Base-by-base conservation (phyloP, 2,888 invertebrate genomes). In the Diaprepes abbreviatus region DNA sequence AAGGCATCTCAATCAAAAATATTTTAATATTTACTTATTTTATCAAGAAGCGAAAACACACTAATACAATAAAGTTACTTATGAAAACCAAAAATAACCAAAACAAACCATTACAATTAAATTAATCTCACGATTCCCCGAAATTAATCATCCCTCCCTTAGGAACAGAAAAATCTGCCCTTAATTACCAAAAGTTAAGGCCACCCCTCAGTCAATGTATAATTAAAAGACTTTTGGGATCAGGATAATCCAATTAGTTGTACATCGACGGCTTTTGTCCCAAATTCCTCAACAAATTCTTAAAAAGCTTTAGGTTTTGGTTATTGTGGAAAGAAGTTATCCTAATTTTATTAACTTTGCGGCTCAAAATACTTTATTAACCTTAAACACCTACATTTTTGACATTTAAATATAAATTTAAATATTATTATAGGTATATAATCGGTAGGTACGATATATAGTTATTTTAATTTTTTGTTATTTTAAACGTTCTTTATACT, bases 161-260 rank as follows among this genome's bases (percentile, higher is more conserved):
- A 24, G 9, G 24, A 12, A 12, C 45, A 45, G 28, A 21, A 45
- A 45, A 17, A 21, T 24, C 19, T 45, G 24, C 9, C 45, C 12
- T 60, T 55, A 57, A 66, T 70, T 70, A 57, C 62, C 40, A 70
- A 58, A 62, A 70, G 62, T 70, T 66, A 50, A 63, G 35, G 50
- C 62, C 66, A 24, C 45, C 63, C 57, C 59, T 63, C 33, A 54
- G 66, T 45, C 60, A 55, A 70, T 66, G 65, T 57, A 66, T 70
- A 66, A 70, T 66, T 66, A 66, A 66, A 70, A 66, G 62, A 66
- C 70, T 66, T 66, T 66, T 55, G 62, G 66, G 62, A 40, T 57
- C 38, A 24, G 58, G 63, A 66, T 70, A 66, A 66, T 70, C 66
- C 62, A 70, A 70, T 70, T 70, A 66, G 66, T 48, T 62, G 60